These are phyloP conservation scores for Drosophila fuyamai DNA, from an alignment of 1,140 invertebrate genomes.

Conservation along the genomic window DNA sequence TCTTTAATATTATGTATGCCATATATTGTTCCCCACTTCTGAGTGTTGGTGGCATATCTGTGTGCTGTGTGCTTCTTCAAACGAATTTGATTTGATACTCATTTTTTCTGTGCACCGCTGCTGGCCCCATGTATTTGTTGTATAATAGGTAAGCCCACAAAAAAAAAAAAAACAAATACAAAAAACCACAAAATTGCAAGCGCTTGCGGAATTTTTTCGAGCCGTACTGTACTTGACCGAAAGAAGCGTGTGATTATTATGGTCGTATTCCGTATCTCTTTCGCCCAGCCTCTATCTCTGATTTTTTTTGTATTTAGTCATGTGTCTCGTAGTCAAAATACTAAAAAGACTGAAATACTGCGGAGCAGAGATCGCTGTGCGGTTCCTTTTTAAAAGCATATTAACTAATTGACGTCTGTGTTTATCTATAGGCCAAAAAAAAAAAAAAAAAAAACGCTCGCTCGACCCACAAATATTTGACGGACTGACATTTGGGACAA, in stretches of 20 bases:
- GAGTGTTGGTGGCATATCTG: neutral
- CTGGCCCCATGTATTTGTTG: slow-evolving; percentile 30
- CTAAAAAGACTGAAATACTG: slow-evolving; percentile 4
- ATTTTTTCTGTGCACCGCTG: slow-evolving; percentile 32
- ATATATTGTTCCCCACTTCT: slow-evolving; percentile 50
- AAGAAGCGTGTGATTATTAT: slow-evolving; percentile 25
- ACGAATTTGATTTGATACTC: slow-evolving; percentile 66
- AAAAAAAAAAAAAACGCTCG: slow-evolving; percentile 1
- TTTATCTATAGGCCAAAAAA: slow-evolving; percentile 55
- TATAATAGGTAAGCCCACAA: slow-evolving; percentile 48
- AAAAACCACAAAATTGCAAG: slow-evolving; percentile 41
- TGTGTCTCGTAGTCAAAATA: slow-evolving; percentile 32
- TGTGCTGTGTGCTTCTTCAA: slow-evolving; percentile 52
- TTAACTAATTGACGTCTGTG: slow-evolving; percentile 78
- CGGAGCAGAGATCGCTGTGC: neutral
- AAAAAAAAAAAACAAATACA: neutral
- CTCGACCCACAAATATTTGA: slow-evolving; percentile 56
- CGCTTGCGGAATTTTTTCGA: slow-evolving; percentile 32
- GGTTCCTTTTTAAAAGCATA: slow-evolving; percentile 55
- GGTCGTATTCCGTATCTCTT: neutral
- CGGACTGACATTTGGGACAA: slow-evolving; percentile 68
- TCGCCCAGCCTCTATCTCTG: slow-evolving; percentile 7
- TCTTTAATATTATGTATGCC: slow-evolving; percentile 77
- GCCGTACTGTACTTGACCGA: slow-evolving; percentile 52
- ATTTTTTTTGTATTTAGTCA: slow-evolving; percentile 17